Evolutionary conservation across 2,797 vertebrate species (phyloP), one percentile per base, ranked within the genome.

Genomic region (Eulemur mongoz): DNA sequence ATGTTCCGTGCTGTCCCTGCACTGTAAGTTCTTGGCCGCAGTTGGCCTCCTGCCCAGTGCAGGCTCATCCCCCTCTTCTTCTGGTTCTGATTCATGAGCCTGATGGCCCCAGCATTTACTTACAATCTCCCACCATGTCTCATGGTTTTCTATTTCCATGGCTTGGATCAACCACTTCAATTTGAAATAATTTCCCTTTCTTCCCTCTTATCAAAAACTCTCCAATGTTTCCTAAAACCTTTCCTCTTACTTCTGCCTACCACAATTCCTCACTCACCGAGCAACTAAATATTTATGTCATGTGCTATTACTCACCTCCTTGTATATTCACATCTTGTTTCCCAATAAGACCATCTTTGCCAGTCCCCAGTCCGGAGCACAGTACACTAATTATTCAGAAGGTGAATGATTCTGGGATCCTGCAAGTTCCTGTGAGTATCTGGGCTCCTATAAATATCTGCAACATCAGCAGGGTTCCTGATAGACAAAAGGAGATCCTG

Each of bases 1-100:
- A 20, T 5, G 2, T 6, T 38, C 9, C 14, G 3, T 2, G 48
- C 2, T 30, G 0, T 18, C 32, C 2, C 23, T 22, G 2, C 5
- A 54, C 17, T 10, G 0, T 11, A 35, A 57, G 13, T n/a, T 85
- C 48, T 82, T 43, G 23, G 45, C 30, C 10, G 35, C 4, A 50
- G 1, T 40, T 50, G 69, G 2, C 27, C 22, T 10, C 17, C 35
- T 52, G 65, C 25, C 59, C 12, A 50, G 1, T 5, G 48, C 23
- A 48, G 54, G 8, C 54, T 23, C 43, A 12, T 57, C 4, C 23
- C n/a, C 8, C 23, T 9, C 25, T 10, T 43, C 40, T 67, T 50
- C 57, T 67, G 10, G 5, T 45, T 73, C 23, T 61, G 78, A 63
- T 45, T 52, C 1, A 6, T 25, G 67, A 89, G 70, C 8, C 25